Evolutionary conservation across 2,797 vertebrate genomes (phyloP).

Genomic region (Gadopsis bispinosus): DNA sequence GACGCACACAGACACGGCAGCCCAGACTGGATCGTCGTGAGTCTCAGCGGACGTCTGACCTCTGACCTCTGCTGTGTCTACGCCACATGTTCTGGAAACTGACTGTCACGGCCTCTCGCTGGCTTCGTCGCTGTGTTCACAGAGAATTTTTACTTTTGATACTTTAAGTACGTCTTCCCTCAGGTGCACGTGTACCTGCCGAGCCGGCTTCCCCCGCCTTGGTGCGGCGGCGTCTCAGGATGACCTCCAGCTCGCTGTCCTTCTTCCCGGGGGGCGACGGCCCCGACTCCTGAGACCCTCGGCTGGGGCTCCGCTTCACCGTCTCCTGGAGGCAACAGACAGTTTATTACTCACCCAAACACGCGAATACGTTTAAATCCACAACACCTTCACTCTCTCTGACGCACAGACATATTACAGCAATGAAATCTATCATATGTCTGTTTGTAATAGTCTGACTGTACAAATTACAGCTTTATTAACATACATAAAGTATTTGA

Average conservation of each 20-base stretch:
- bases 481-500: too few relatives aligned
- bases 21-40: neutral
- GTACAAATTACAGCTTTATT: too few relatives aligned
- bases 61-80: constrained; percentile 6
- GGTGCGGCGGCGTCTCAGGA: constrained; percentile 86
- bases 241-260: constrained; percentile 88
- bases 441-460: too few relatives aligned
- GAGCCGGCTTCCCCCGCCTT: constrained; percentile 82
- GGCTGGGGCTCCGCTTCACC: constrained; percentile 87
- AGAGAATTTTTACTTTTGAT: too few relatives aligned
- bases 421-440: too few relatives aligned
- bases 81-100: neutral
- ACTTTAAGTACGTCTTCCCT: neutral
- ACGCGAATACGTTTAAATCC: neutral
- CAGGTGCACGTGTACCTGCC: constrained; percentile 68
- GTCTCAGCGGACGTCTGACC: constrained; percentile 9
- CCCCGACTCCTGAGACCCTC: constrained; percentile 82
- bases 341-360: neutral
- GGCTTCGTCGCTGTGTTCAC: neutral
- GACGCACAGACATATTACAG: neutral
- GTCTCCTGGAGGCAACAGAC: constrained; percentile 77
- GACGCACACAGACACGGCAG: constrained; percentile 14
- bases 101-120: neutral
- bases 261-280: constrained; percentile 76
- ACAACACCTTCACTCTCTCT: neutral